phyloP scores from a whole-genome alignment of 2,888 invertebrate genomes.

The Drosophila falleni region DNA sequence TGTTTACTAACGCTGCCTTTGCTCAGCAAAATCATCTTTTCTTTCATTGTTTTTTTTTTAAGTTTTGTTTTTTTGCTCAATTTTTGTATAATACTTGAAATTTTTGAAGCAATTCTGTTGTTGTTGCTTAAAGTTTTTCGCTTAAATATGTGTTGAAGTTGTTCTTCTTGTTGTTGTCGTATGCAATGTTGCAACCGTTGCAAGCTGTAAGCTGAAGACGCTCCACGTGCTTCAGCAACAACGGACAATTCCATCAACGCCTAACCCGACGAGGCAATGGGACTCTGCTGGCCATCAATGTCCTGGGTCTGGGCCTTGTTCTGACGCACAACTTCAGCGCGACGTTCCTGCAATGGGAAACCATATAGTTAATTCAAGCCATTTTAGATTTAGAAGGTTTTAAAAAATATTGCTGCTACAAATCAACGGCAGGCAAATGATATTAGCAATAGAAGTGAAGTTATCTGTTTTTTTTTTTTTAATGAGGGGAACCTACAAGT shows the following conservation, averaged over 20 bases:
- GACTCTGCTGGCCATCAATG: slow-evolving; percentile 86
- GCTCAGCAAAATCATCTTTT: slow-evolving; percentile 47
- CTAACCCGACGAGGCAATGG: slow-evolving; percentile 89
- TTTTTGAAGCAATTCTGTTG: slow-evolving; percentile 59
- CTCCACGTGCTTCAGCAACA: slow-evolving; percentile 41
- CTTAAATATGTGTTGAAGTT: slow-evolving; percentile 57
- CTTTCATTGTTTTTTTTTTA: slow-evolving; percentile 17
- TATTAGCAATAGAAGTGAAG: slow-evolving; percentile 20
- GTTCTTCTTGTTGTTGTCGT: slow-evolving; percentile 36
- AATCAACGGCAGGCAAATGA: slow-evolving; percentile 57
- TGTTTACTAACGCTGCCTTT: slow-evolving; percentile 30
- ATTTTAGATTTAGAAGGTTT: background rate
- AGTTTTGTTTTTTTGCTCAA: slow-evolving; percentile 13
- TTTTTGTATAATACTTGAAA: slow-evolving; percentile 63
- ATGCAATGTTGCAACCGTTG: slow-evolving; percentile 14
- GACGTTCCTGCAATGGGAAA: slow-evolving; percentile 90
- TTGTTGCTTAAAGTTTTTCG: slow-evolving; percentile 43
- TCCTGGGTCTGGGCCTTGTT: slow-evolving; percentile 89
- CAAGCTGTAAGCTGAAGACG: slow-evolving; percentile 36
- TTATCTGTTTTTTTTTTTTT: background rate
- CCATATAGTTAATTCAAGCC: background rate
- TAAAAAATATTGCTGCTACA: slow-evolving; percentile 30
- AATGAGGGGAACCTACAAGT: slow-evolving; percentile 89
- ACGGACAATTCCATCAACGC: slow-evolving; percentile 23
- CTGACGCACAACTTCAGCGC: slow-evolving; percentile 95